Evolutionary conservation across 2,888 invertebrate genomes (phyloP).

Genomic region (Drosophila prostipennis): DNA sequence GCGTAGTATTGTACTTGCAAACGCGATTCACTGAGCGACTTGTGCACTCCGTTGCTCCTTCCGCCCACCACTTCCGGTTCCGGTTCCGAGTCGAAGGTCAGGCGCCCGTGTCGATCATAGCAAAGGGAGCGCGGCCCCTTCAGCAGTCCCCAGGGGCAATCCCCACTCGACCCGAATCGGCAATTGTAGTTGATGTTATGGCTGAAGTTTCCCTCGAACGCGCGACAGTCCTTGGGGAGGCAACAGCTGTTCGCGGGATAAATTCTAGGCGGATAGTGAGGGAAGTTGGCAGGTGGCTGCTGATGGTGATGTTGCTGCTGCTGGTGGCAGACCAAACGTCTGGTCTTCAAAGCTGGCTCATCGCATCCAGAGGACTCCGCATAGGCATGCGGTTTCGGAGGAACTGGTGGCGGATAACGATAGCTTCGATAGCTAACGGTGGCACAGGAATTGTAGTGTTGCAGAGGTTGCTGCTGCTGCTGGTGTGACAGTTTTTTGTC

Average conservation of each 20-base stretch:
- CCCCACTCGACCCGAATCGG: slow-evolving; percentile 39
- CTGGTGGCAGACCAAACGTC: slow-evolving; percentile 46
- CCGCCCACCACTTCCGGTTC: slow-evolving; percentile 29
- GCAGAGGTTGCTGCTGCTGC: slow-evolving; percentile 30
- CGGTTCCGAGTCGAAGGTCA: slow-evolving; percentile 55
- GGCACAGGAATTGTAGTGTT: slow-evolving; percentile 43
- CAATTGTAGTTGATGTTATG: slow-evolving; percentile 57
- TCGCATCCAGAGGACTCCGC: slow-evolving; percentile 52
- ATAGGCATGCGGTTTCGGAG: slow-evolving; percentile 62
- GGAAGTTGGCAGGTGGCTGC: slow-evolving; percentile 8
- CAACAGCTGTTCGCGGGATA: slow-evolving; percentile 39
- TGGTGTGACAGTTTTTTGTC: slow-evolving; percentile 57
- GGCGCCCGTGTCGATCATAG: slow-evolving; percentile 78
- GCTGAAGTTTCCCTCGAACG: slow-evolving; percentile 44
- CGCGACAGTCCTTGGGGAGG: slow-evolving; percentile 44
- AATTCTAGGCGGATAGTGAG: slow-evolving; percentile 18
- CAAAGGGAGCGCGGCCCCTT: slow-evolving; percentile 64
- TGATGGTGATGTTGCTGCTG: slow-evolving; percentile 6
- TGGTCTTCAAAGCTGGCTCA: slow-evolving; percentile 66
- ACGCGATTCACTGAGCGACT: slow-evolving; percentile 57
- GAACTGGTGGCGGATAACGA: slow-evolving; percentile 61
- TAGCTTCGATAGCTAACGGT: slow-evolving; percentile 48
- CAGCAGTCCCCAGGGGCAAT: slow-evolving; percentile 16
- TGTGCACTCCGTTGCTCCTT: slow-evolving; percentile 14
- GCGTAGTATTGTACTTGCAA: slow-evolving; percentile 34